Conservation (phyloP, 2,113 vertebrate species). For the Pelodiscus sinensis region DNA sequence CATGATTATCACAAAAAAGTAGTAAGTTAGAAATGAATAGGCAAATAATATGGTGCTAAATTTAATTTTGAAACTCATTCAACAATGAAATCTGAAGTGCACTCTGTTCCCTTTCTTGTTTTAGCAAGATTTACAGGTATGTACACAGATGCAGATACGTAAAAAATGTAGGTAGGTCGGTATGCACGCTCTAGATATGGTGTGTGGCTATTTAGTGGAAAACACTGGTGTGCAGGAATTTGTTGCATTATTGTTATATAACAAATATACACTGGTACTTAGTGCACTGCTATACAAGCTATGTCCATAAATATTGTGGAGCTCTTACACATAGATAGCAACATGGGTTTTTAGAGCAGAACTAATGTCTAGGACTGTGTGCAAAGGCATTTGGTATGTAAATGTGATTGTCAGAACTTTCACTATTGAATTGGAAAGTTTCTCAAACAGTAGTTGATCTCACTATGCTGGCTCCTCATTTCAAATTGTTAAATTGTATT, state of each 20-base stretch:
- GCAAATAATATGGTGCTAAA: neutral
- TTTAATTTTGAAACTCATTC: neutral
- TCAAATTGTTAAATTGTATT: neutral
- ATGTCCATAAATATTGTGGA: accelerated
- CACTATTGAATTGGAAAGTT: neutral
- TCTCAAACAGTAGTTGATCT: neutral
- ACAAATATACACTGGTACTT: neutral
- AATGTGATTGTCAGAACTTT: neutral
- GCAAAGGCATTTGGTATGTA: neutral
- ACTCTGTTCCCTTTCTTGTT: neutral
- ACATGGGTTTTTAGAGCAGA: neutral
- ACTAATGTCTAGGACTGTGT: neutral
- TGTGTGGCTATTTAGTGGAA: accelerated
- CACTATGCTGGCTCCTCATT: neutral
- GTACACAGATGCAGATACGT: neutral
- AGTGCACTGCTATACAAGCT: neutral
- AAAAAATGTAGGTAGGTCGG: neutral
- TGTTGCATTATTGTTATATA: neutral
- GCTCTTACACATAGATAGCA: neutral
- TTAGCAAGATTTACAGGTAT: neutral
- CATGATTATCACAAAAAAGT: too few relatives aligned
- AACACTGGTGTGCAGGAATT: neutral
- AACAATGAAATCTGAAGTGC: neutral
- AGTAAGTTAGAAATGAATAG: neutral
- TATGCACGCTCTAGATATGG: neutral